Conservation (phyloP, 2,113 vertebrate genomes). For the Hippocampus barbouri region DNA sequence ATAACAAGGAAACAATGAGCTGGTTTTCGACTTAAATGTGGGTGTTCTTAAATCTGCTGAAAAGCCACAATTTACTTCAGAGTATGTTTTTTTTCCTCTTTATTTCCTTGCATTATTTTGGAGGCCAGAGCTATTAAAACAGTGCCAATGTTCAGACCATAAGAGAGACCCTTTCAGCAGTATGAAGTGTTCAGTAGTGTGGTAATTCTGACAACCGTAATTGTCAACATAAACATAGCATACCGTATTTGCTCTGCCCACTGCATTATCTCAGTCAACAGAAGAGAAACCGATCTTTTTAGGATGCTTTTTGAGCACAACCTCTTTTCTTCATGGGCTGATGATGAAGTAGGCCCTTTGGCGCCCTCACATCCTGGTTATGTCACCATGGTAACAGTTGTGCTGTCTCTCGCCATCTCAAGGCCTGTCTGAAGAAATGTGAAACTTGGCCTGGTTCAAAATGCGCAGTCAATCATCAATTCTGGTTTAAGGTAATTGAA, state of each 20-base stretch:
- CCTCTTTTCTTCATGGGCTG: background rate
- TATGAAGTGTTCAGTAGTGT: background rate
- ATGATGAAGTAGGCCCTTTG: background rate
- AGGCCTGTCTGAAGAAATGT: background rate
- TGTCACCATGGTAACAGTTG: background rate
- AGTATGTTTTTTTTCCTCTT: too few relatives aligned
- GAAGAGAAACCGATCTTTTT: background rate
- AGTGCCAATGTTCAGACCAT: too few relatives aligned
- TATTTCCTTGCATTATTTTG: too few relatives aligned
- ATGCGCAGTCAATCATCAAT: conserved; percentile 1
- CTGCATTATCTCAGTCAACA: background rate
- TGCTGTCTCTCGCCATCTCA: background rate
- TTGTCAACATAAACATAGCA: background rate
- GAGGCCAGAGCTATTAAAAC: too few relatives aligned
- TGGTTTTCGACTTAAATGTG: too few relatives aligned
- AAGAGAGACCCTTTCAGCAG: too few relatives aligned
- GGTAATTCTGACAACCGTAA: background rate
- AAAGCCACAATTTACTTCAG: too few relatives aligned
- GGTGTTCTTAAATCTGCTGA: too few relatives aligned
- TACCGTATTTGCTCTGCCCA: background rate
- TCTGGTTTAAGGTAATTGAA: background rate
- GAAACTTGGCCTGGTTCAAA: background rate
- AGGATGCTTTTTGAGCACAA: background rate
- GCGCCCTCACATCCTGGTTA: background rate
- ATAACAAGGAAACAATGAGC: too few relatives aligned